Base-by-base conservation (phyloP, 2,113 vertebrate species). In the Fukomys damarensis region DNA sequence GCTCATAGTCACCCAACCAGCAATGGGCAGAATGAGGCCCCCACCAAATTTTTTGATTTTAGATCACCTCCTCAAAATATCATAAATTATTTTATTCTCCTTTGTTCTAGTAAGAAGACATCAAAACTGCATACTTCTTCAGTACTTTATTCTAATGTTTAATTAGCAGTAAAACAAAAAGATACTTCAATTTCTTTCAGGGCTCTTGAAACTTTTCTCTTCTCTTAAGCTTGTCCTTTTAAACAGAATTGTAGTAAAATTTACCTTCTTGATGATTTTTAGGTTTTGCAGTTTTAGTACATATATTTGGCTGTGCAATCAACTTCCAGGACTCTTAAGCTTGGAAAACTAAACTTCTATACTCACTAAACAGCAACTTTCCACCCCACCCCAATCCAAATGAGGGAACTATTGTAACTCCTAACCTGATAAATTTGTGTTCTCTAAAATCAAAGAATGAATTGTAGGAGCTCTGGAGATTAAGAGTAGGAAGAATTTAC, bases 41-140 rank as follows among this genome's bases (percentile, higher is more conserved):
- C 17, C 83, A 52, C 10, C 0, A 58, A 11, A 58, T 43, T 61
- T 77, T 94, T 10, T 93, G 20, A 81, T 82, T 82, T 77, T 38
- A 94, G 28, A 90, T 89, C n/a, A 72, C 38, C 49, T 70, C 20
- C n/a, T 38, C 20, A 38, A 49, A 91, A 28, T 43, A 30, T 10
- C 49, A 59, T 81, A 61, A 54, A 82, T 91, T 65, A 58, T 58
- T 63, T 19, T 59, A 63, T 77, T 86, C 49, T 54, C 28, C 30
- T 90, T 88, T 74, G 32, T 11, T 52, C 54, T 63, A 84, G 14
- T n/a, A 91, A 88, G 66, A 91, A 32, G 54, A 93, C 92, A 88
- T 26, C 32, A 79, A 95, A 96, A 84, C 54, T 35, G 65, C 7
- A 74, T 26, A 17, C 49, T 77, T 41, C 56, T 65, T 89, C 35